Evolutionary conservation across 2,797 vertebrate species (phyloP).

Genomic region (Alca torda): DNA sequence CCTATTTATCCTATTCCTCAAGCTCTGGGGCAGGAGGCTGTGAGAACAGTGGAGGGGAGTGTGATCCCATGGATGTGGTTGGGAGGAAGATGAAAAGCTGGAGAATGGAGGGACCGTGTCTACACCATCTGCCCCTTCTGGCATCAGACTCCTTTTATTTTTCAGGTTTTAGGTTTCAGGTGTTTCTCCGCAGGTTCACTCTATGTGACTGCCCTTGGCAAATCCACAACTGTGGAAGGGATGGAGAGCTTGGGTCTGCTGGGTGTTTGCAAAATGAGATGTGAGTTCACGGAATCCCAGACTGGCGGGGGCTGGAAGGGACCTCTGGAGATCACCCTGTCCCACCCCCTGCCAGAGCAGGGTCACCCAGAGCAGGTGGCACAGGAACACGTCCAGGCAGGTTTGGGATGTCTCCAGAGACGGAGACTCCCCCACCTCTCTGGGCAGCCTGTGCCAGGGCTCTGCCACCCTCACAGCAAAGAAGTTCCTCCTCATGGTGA

Average conservation of each 20-base stretch:
- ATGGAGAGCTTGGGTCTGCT: neutral
- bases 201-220: neutral
- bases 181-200: neutral
- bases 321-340: no score
- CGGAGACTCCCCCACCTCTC: no score
- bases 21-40: neutral
- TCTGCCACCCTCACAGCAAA: no score
- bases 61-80: neutral
- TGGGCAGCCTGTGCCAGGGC: no score
- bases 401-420: no score
- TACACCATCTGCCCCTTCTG: neutral
- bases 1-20: neutral
- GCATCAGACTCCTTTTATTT: neutral
- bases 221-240: neutral
- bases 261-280: neutral
- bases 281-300: neutral
- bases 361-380: no score
- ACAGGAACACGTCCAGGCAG: no score
- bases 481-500: no score
- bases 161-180: no score
- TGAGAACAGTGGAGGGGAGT: neutral
- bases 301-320: no score
- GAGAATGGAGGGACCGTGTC: accelerated
- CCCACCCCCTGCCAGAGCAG: no score
- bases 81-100: neutral